These are phyloP conservation scores for Popillia japonica DNA, from an alignment of 1,140 invertebrate species.

Conservation along the genomic window DNA sequence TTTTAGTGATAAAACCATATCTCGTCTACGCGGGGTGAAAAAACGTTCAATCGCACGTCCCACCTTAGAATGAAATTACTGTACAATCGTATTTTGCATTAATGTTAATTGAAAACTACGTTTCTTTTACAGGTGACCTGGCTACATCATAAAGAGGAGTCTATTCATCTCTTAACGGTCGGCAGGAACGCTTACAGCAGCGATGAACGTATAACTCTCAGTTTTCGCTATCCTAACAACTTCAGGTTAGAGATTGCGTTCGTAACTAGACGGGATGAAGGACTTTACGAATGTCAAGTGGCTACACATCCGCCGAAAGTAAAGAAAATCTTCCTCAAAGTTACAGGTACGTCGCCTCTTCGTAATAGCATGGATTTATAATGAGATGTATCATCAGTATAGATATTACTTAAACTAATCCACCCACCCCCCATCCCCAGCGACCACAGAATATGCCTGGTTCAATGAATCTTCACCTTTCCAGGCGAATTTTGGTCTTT, in stretches of 20 bases:
- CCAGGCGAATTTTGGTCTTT: too few relatives aligned
- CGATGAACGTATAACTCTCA: slow-evolving; percentile 76
- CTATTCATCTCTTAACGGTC: slow-evolving; percentile 79
- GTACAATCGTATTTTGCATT: neutral
- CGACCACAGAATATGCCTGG: too few relatives aligned
- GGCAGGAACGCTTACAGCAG: slow-evolving; percentile 78
- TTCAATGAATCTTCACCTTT: too few relatives aligned
- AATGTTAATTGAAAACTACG: neutral
- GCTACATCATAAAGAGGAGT: slow-evolving; percentile 74
- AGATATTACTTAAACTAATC: too few relatives aligned
- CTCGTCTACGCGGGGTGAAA: too few relatives aligned
- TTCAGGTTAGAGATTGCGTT: slow-evolving; percentile 83
- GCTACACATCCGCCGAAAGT: slow-evolving; percentile 82
- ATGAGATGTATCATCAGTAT: too few relatives aligned
- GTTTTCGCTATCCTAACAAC: slow-evolving; percentile 84
- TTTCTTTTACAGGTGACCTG: slow-evolving; percentile 75
- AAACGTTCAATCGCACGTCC: neutral
- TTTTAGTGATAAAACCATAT: neutral
- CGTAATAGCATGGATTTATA: slow-evolving; percentile 19
- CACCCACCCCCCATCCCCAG: too few relatives aligned
- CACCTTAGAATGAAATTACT: too few relatives aligned
- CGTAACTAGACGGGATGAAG: slow-evolving; percentile 76
- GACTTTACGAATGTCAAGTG: slow-evolving; percentile 86
- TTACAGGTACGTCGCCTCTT: slow-evolving; percentile 62
- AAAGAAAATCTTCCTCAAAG: slow-evolving; percentile 69